These are phyloP conservation scores for Endomychus coccineus DNA, from an alignment of 2,888 invertebrate species.

Conservation along the genomic window DNA sequence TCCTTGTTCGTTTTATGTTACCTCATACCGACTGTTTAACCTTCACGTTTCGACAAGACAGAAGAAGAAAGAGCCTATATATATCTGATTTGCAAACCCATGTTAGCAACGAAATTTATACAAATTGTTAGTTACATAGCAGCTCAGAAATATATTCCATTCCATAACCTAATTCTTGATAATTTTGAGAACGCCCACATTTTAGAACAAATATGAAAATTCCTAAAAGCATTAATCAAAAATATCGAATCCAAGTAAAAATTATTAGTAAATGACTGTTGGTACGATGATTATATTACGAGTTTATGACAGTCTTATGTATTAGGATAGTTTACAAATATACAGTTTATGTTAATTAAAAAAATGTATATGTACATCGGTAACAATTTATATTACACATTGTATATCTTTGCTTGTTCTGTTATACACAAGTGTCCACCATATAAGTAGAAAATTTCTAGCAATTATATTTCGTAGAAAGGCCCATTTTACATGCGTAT, in stretches of 20 bases:
- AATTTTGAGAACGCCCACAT: too few species aligned
- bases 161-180: too few species aligned
- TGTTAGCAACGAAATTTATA: too few species aligned
- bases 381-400: slow-evolving; percentile 22
- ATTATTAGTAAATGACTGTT: slow-evolving; percentile 24
- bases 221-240: too few species aligned
- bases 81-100: too few species aligned
- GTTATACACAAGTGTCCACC: not conserved
- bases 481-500: slow-evolving; percentile 72
- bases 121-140: too few species aligned
- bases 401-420: not conserved
- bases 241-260: slow-evolving; percentile 12
- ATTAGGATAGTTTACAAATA: slow-evolving; percentile 37
- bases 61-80: too few species aligned
- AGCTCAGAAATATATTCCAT: too few species aligned
- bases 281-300: slow-evolving; percentile 12
- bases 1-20: too few species aligned
- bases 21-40: too few species aligned
- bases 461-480: slow-evolving; percentile 71
- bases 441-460: slow-evolving; percentile 40
- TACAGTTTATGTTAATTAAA: slow-evolving; percentile 25
- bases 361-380: slow-evolving; percentile 33
- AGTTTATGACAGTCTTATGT: slow-evolving; percentile 34
- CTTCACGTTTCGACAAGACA: too few species aligned
- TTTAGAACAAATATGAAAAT: too few species aligned